Percentiles rank a stretch among this genome's conserved stretches.
Evolutionary conservation across 2,797 vertebrate genomes (phyloP).

Genomic region (Peromyscus attwateri): DNA sequence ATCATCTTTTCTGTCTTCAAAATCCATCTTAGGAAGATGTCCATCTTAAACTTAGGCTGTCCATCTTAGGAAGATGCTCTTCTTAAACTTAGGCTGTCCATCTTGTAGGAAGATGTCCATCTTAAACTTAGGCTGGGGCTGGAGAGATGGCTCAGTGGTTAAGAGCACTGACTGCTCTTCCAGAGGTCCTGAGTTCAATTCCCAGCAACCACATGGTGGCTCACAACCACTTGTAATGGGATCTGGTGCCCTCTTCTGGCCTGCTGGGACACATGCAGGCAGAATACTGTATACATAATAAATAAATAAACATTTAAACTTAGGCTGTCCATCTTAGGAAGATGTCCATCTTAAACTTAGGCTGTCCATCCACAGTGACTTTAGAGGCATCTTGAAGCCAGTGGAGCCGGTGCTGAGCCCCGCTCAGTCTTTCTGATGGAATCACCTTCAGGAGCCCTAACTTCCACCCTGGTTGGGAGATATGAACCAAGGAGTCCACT

Average conservation of each 20-base stretch:
- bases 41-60: background rate
- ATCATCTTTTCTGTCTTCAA: background rate
- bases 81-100: background rate
- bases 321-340: background rate
- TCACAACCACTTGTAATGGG: no score
- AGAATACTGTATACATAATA: no score
- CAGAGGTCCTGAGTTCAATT: no score
- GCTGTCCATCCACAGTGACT: background rate
- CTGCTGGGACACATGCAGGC: no score
- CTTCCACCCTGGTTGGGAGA: no score
- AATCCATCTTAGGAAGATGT: background rate
- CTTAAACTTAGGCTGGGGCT: background rate
- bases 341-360: no score
- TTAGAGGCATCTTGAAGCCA: background rate
- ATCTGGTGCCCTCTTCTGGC: no score
- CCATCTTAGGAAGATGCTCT: background rate
- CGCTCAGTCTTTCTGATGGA: background rate
- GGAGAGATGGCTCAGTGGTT: no score
- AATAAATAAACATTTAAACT: accelerated
- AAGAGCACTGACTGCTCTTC: no score
- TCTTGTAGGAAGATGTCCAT: background rate
- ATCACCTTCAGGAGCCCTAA: background rate
- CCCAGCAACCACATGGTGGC: no score
- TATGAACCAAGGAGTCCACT: background rate
- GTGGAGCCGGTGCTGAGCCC: background rate